Evolutionary conservation across 1,140 invertebrate genomes (phyloP).

Genomic region (Thaumatotibia leucotreta): DNA sequence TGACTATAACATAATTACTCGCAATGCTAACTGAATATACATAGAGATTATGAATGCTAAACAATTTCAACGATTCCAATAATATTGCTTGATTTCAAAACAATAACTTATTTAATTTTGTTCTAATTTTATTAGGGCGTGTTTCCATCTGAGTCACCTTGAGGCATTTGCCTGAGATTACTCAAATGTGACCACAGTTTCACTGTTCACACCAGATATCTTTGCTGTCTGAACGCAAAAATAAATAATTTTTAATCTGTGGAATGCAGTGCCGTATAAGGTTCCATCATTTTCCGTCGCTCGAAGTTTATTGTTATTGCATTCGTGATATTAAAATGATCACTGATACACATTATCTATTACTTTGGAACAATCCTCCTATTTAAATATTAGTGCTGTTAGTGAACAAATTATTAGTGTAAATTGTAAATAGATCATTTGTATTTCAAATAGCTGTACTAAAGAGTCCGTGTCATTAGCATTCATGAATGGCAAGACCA

Average conservation of each 20-base stretch:
- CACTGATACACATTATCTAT: slow-evolving; percentile 7
- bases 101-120: slow-evolving; percentile 27
- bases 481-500: background rate
- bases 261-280: slow-evolving; percentile 33
- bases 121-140: slow-evolving; percentile 30
- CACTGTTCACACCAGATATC: background rate
- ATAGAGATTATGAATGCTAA: slow-evolving; percentile 11
- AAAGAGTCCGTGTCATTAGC: background rate
- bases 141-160: background rate
- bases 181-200: background rate
- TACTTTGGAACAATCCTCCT: slow-evolving; percentile 17
- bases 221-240: background rate
- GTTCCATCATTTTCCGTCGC: background rate
- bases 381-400: background rate
- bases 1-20: slow-evolving; percentile 14
- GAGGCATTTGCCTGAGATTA: background rate
- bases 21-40: slow-evolving; percentile 12
- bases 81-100: slow-evolving; percentile 47
- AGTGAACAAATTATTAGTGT: background rate
- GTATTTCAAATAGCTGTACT: background rate
- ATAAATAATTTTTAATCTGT: slow-evolving; percentile 22
- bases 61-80: slow-evolving; percentile 24
- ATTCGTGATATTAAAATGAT: background rate
- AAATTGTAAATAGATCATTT: background rate
- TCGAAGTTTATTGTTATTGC: background rate